phyloP scores from a whole-genome alignment of 2,113 vertebrate species.

The Tapirus terrestris region DNA sequence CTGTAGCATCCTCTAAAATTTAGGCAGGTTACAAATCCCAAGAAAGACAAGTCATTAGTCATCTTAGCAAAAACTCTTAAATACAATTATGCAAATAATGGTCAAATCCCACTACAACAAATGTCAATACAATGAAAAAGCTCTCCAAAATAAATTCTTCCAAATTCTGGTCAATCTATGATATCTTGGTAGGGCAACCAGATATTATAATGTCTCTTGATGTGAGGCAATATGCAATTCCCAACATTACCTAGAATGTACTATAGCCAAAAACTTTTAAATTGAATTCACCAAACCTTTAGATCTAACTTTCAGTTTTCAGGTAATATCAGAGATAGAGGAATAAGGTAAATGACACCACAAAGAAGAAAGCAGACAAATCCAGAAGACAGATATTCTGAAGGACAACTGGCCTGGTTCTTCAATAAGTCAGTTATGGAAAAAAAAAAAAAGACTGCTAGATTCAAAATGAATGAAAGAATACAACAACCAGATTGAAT shows the following conservation, averaged over 20 bases:
- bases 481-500: background rate
- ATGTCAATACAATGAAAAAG: background rate
- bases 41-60: background rate
- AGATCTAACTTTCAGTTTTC: background rate
- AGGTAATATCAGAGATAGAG: background rate
- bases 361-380: background rate
- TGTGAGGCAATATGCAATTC: background rate
- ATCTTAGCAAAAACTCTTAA: conserved; percentile 1
- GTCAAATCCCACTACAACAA: background rate
- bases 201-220: background rate
- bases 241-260: background rate
- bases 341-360: background rate
- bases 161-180: background rate
- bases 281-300: background rate
- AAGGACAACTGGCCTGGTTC: background rate
- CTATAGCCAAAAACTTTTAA: background rate
- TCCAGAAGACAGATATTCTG: background rate
- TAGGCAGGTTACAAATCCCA: background rate
- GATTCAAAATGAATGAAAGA: conserved; percentile 12
- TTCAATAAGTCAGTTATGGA: background rate
- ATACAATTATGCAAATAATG: background rate
- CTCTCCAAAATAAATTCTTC: background rate
- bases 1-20: background rate
- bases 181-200: background rate
- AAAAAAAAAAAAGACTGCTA: too few relatives aligned